phyloP scores from a whole-genome alignment of 2,113 vertebrate genomes.

The Falco punctatus region DNA sequence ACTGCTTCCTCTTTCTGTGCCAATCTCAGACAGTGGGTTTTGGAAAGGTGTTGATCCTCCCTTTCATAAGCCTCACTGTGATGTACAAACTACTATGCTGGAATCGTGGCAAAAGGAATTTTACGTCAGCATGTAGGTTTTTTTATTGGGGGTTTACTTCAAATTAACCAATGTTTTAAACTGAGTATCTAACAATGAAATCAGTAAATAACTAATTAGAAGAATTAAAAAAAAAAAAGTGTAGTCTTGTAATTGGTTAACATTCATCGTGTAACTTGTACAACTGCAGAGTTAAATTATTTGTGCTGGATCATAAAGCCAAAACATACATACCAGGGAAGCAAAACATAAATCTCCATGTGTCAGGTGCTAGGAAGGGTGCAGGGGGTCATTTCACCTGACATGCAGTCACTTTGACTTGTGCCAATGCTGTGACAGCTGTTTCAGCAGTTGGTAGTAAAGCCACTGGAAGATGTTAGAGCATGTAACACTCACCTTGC shows the following conservation, averaged over 20 bases:
- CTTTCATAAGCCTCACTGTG: neutral
- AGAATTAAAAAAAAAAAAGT: neutral
- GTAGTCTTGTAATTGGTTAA: neutral
- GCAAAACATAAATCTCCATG: neutral
- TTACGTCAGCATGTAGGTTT: neutral
- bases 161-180: neutral
- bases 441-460: neutral
- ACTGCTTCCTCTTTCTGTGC: rapidly evolving
- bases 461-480: neutral
- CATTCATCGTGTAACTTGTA: neutral
- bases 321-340: neutral
- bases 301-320: neutral
- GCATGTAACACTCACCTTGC: constrained; percentile 23
- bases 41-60: neutral
- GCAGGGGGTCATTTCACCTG: rapidly evolving
- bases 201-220: neutral
- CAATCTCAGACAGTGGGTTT: neutral
- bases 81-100: neutral
- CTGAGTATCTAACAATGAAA: neutral
- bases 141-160: neutral
- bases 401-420: neutral
- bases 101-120: neutral
- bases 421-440: rapidly evolving
- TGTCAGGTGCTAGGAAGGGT: rapidly evolving
- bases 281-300: neutral